Conservation (phyloP, 2,888 invertebrate genomes). For the Glyphotaelius pellucidus region DNA sequence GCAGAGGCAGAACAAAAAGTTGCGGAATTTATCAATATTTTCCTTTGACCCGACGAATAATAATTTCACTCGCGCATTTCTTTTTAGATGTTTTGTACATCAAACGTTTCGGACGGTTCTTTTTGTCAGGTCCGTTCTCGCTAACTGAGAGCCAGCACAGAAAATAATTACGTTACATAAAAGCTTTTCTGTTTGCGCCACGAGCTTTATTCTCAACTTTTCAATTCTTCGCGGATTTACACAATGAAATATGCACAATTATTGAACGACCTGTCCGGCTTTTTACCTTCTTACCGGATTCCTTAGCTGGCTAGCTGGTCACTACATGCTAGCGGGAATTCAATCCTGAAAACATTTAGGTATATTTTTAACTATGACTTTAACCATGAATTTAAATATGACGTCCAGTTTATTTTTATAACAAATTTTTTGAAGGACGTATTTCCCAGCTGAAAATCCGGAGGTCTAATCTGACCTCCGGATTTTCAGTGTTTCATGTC, state of each 20-base stretch:
- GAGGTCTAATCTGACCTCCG: too few relatives aligned
- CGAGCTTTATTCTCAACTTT: slow-evolving; percentile 19
- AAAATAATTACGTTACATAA: neutral
- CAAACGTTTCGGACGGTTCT: slow-evolving; percentile 9
- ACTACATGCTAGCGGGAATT: neutral
- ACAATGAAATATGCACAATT: slow-evolving; percentile 26
- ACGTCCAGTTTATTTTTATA: too few relatives aligned
- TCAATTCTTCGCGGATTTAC: slow-evolving; percentile 10
- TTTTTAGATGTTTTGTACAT: slow-evolving; percentile 19
- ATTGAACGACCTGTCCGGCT: slow-evolving; percentile 12
- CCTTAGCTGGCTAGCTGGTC: neutral
- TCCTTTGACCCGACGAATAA: slow-evolving; percentile 27
- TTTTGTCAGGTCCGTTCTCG: neutral
- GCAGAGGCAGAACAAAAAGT: slow-evolving; percentile 10
- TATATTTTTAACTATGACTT: too few relatives aligned
- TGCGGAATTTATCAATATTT: slow-evolving; percentile 29
- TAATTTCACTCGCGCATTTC: slow-evolving; percentile 6
- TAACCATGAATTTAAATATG: too few relatives aligned
- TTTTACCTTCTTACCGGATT: neutral
- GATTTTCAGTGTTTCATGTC: too few relatives aligned
- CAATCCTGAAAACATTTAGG: neutral
- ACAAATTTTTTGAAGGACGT: too few relatives aligned
- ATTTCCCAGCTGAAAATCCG: too few relatives aligned
- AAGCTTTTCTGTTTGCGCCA: slow-evolving; percentile 25
- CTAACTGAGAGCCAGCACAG: neutral